phyloP scores from a whole-genome alignment of 2,113 vertebrate species.

The Phalacrocorax carbo region DNA sequence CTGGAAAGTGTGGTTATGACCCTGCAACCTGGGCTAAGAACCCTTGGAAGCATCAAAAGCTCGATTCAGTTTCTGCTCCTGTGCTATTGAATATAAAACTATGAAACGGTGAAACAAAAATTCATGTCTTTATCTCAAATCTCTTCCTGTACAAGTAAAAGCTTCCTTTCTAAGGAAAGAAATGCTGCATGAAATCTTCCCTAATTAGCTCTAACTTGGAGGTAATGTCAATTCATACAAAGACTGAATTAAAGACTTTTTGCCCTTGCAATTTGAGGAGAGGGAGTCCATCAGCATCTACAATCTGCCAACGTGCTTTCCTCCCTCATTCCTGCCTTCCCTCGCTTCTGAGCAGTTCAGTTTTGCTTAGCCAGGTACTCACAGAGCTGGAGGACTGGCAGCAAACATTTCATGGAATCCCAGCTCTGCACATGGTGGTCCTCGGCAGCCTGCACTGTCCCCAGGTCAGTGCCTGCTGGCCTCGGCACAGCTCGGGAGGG shows the following conservation, averaged over 20 bases:
- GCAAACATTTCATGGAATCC: neutral
- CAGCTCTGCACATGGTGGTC: neutral
- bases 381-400: neutral
- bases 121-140: neutral
- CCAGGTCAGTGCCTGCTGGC: rapidly evolving
- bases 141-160: neutral
- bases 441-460: neutral
- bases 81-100: neutral
- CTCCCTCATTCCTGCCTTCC: neutral
- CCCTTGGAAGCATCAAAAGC: neutral
- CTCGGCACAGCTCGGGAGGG: rapidly evolving
- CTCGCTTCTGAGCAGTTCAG: rapidly evolving
- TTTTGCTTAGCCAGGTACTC: neutral
- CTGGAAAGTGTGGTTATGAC: neutral
- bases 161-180: neutral
- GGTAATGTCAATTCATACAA: neutral
- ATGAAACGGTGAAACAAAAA: neutral
- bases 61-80: neutral
- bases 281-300: rapidly evolving
- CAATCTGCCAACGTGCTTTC: neutral
- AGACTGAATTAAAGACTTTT: neutral
- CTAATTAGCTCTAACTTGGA: neutral
- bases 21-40: neutral
- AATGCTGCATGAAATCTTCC: neutral
- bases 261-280: neutral